These are phyloP conservation scores for Capromys pilorides DNA, from an alignment of 2,797 vertebrate genomes.

Conservation along the genomic window DNA sequence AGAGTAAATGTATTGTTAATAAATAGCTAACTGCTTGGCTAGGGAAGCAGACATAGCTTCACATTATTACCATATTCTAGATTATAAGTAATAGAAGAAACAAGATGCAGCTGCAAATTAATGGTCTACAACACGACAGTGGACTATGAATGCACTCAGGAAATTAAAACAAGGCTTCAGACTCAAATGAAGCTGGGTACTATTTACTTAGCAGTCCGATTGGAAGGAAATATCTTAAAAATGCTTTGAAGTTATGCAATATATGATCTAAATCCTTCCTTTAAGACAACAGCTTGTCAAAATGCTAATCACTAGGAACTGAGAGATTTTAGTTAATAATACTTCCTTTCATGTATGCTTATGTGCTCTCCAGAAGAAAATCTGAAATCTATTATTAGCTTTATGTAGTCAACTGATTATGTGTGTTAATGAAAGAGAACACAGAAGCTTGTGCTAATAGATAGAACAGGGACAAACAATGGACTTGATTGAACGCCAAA, in stretches of 20 bases:
- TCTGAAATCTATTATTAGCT: constrained; percentile 66
- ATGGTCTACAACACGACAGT: constrained; percentile 24
- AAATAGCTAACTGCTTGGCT: constrained; percentile 50
- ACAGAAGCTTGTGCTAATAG: constrained; percentile 54
- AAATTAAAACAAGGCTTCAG: constrained; percentile 45
- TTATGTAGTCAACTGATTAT: constrained; percentile 57
- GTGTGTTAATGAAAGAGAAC: constrained; percentile 52
- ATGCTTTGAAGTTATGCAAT: constrained; percentile 56
- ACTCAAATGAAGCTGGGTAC: constrained; percentile 39
- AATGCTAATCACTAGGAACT: constrained; percentile 67
- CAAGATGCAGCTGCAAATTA: constrained; percentile 48
- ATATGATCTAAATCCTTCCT: constrained; percentile 56
- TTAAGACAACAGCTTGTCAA: constrained; percentile 74
- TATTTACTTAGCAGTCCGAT: constrained; percentile 31
- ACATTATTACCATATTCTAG: constrained; percentile 2
- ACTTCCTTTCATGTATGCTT: constrained; percentile 58
- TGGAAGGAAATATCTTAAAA: constrained; percentile 60
- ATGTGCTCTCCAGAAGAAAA: constrained; percentile 66
- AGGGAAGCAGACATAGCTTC: constrained; percentile 49
- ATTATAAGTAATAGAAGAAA: constrained; percentile 66
- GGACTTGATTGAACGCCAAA: constrained; percentile 31
- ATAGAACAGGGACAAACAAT: constrained; percentile 41
- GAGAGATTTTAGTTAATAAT: constrained; percentile 66
- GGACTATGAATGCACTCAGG: neutral
- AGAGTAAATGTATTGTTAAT: constrained; percentile 37